Evolutionary conservation across 2,113 vertebrate species (phyloP).

Genomic region (Tenebrosternarchus preto): DNA sequence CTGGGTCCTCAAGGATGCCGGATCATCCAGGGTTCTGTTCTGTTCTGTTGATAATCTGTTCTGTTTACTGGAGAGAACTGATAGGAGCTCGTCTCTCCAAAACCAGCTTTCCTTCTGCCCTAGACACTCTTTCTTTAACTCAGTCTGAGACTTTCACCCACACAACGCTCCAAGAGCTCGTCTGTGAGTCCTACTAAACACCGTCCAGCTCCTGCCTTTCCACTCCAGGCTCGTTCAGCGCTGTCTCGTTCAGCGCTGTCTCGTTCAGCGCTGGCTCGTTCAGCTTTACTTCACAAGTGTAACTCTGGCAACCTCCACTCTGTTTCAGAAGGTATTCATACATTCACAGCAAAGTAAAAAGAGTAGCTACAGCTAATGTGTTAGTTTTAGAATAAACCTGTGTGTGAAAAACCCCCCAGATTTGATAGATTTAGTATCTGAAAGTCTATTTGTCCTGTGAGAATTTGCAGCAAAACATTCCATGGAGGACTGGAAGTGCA

Average conservation of each 20-base stretch:
- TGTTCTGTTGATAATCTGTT: too few relatives aligned
- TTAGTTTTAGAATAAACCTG: neutral
- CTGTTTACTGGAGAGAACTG: too few relatives aligned
- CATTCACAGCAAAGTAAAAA: neutral
- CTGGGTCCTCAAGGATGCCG: too few relatives aligned
- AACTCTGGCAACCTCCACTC: neutral
- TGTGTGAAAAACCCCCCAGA: neutral
- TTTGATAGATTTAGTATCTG: slow-evolving; percentile 39
- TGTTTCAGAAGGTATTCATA: neutral
- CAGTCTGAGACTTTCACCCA: slow-evolving; percentile 1
- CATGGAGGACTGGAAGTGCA: too few relatives aligned
- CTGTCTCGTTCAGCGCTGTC: too few relatives aligned
- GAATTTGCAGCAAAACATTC: slow-evolving; percentile 32
- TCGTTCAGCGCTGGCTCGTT: too few relatives aligned
- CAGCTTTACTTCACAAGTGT: too few relatives aligned
- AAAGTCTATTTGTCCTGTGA: slow-evolving; percentile 12
- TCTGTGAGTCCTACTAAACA: too few relatives aligned
- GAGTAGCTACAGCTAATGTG: neutral
- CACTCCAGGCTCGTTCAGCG: too few relatives aligned
- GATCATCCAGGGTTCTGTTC: too few relatives aligned
- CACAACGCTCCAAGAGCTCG: neutral
- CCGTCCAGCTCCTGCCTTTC: too few relatives aligned
- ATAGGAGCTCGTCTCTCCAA: neutral
- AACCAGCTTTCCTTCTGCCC: neutral
- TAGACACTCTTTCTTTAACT: neutral